These are phyloP conservation scores for Ophonus ardosiacus DNA, from an alignment of 2,888 invertebrate genomes.

Conservation along the genomic window DNA sequence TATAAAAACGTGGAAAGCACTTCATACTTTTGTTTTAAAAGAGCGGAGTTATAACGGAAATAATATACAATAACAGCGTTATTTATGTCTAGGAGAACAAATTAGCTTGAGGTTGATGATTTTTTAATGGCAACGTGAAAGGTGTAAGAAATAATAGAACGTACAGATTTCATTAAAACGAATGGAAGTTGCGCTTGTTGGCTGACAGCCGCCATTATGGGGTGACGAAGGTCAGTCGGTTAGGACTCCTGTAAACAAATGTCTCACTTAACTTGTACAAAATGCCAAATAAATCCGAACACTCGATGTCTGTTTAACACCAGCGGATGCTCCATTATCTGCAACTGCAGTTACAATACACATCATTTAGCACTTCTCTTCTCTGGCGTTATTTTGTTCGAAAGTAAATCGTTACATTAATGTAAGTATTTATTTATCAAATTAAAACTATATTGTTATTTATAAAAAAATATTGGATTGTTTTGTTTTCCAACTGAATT, in stretches of 20 bases:
- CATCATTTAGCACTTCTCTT: not conserved
- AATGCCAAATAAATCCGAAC: conserved; percentile 46
- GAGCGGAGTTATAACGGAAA: conserved; percentile 8
- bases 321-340: not conserved
- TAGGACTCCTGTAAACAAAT: conserved; percentile 48
- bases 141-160: conserved; percentile 50
- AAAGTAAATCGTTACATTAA: too few species aligned
- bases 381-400: too few species aligned
- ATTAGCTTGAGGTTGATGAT: conserved; percentile 32
- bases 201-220: conserved; percentile 50
- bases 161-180: conserved; percentile 49
- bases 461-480: too few species aligned
- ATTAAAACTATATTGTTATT: too few species aligned
- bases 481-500: too few species aligned
- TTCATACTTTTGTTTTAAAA: conserved; percentile 12
- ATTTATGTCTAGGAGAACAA: conserved; percentile 13
- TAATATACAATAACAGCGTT: conserved; percentile 2
- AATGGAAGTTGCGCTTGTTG: conserved; percentile 40
- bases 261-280: conserved; percentile 52
- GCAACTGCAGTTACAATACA: not conserved
- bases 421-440: too few species aligned
- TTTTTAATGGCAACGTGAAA: conserved; percentile 24
- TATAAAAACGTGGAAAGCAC: conserved; percentile 25
- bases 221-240: conserved; percentile 51
- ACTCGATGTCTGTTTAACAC: conserved; percentile 22